Base-by-base conservation (phyloP, 2,797 vertebrate genomes). In the Epinephelus malabaricus region DNA sequence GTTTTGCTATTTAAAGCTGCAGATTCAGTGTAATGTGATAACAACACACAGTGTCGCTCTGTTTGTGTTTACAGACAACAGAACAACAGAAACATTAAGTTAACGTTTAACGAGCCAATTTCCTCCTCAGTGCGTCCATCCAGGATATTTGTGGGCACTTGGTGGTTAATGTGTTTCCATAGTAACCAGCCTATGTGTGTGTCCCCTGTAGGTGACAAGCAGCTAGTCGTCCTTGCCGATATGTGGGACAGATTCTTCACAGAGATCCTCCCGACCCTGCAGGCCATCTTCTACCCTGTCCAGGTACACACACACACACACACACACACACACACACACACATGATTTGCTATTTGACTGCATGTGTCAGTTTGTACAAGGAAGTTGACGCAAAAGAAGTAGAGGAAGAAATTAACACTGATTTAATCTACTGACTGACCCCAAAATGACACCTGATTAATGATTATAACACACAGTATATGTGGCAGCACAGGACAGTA, bases 271-370 rank as follows among this genome's bases (percentile, higher is more conserved):
- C 98, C 98, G 40, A 98, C 96, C 0, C 96, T 99, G 75, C 98
- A 99, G 94, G 98, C 98, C 55, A 98, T 99, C 92, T 99, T 99
- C 93, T 98, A 98, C 88, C 98, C 98, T 0, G 96, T 99, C 66
- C 98, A 99, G 97, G 98, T 99, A 46, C 30, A 17, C 50, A 76
- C 79, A 60, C 61, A 78, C 59, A 74, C 75, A 65, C 66, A 34
- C 40, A 79, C 45, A 63, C 59, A 60, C 60, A 58, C 34, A 65
- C 27, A 27, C 30, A 34, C 30, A 34, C 30, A 34, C 7, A 34
- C 34, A 34, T 0, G 1, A 34, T 34, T 34, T 34, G 34, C 34
- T 34, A 8, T 34, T 34, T 34, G 34, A 34, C 34, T 34, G 34
- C 8, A 34, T 34, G 7, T 34, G 7, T 34, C 34, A 8, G 34